Conservation (phyloP, 2,113 vertebrate genomes). For the Heliornis fulica region DNA sequence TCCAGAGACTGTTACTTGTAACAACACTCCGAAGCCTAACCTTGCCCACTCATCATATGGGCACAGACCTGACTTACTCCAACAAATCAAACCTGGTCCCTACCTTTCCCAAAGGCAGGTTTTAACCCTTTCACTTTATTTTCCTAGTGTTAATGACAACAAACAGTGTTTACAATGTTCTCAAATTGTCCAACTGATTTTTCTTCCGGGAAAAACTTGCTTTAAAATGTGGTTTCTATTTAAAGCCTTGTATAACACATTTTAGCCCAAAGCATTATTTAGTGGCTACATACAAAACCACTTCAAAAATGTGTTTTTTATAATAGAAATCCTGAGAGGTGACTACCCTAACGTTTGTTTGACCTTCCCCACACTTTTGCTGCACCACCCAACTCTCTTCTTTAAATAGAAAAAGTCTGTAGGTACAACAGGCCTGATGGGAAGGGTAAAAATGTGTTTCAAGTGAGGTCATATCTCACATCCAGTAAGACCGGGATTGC, state of each 20-base stretch:
- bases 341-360: not conserved
- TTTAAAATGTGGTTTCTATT: slow-evolving; percentile 57
- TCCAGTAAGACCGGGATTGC: not conserved
- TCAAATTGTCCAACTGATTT: slow-evolving; percentile 1
- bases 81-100: no score
- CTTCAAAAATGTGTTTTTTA: slow-evolving; percentile 20
- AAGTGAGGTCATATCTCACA: not conserved
- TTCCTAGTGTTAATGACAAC: slow-evolving; percentile 13
- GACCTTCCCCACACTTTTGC: not conserved
- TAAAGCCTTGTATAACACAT: slow-evolving; percentile 35
- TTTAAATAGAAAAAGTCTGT: not conserved
- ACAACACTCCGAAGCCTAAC: not conserved
- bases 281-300: slow-evolving; percentile 7
- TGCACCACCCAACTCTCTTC: not conserved
- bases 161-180: slow-evolving; percentile 22
- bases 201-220: not conserved
- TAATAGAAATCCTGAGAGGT: slow-evolving; percentile 4
- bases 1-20: not conserved
- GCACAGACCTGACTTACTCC: not conserved
- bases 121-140: not conserved
- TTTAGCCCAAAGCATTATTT: slow-evolving; percentile 37
- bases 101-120: not conserved
- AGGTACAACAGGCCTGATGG: not conserved
- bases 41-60: fast-evolving
- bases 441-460: not conserved